phyloP scores from a whole-genome alignment of 2,113 vertebrate species.

The Pseudopodoces humilis region DNA sequence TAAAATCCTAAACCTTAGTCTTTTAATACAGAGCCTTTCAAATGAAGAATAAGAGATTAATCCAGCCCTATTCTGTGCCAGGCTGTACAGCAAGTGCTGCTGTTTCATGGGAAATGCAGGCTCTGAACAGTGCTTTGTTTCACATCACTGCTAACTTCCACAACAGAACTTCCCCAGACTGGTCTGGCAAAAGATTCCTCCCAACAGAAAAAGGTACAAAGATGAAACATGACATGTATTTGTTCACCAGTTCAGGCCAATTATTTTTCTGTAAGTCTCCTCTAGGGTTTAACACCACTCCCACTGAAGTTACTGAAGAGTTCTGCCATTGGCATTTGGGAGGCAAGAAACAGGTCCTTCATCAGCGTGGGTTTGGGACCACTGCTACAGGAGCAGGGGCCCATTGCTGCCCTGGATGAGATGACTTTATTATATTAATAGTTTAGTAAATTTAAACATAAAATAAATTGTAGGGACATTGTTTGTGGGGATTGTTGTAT shows the following conservation, averaged over 20 bases:
- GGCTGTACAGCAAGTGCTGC: neutral
- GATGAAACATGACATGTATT: neutral
- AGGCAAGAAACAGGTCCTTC: neutral
- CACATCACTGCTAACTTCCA: neutral
- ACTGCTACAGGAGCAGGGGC: neutral
- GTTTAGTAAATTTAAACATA: neutral
- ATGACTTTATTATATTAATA: neutral
- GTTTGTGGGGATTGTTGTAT: neutral
- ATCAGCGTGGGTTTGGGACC: neutral
- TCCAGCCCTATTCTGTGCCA: neutral
- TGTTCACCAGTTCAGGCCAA: neutral
- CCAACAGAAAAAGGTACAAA: neutral
- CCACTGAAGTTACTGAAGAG: neutral
- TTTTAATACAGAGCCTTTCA: conserved; percentile 48
- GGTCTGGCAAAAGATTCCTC: neutral
- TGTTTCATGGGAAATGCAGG: neutral
- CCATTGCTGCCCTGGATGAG: neutral
- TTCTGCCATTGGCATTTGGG: accelerated
- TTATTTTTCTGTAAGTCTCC: neutral
- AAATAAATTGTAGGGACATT: neutral
- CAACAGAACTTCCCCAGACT: accelerated
- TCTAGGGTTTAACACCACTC: neutral
- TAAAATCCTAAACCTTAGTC: conserved; percentile 57
- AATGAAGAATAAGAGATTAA: conserved; percentile 54
- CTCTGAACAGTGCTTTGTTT: neutral